Evolutionary conservation across 92 coral and sea anemone genomes (phyloP).

Genomic region (Diadumene lineata): DNA sequence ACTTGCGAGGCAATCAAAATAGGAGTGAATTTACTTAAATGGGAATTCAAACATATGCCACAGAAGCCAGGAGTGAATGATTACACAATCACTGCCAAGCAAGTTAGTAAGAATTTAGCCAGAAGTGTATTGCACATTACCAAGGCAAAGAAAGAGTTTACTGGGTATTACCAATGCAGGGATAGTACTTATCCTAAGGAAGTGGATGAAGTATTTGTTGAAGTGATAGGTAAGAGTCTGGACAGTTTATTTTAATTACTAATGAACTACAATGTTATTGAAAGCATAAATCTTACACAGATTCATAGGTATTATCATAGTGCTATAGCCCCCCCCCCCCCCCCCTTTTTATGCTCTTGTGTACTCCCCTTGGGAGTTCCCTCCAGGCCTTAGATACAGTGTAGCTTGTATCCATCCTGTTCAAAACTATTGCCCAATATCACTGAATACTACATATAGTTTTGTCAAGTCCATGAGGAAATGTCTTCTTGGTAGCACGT

Average conservation of each 20-base stretch:
- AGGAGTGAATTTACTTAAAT: background rate
- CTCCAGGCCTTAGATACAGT: too few relatives aligned
- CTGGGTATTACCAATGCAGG: background rate
- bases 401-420: too few relatives aligned
- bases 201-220: background rate
- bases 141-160: background rate
- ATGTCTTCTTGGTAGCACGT: too few relatives aligned
- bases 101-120: background rate
- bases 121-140: background rate
- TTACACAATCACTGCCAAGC: background rate
- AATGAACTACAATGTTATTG: too few relatives aligned
- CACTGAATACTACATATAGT: too few relatives aligned
- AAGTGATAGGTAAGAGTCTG: slow-evolving; percentile 1
- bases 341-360: too few relatives aligned
- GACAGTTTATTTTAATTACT: background rate
- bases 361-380: too few relatives aligned
- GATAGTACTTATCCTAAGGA: background rate
- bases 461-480: too few relatives aligned
- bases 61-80: background rate
- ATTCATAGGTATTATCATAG: too few relatives aligned
- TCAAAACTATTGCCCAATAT: too few relatives aligned
- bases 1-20: background rate
- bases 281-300: too few relatives aligned
- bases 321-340: too few relatives aligned
- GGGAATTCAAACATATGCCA: background rate